phyloP scores from a whole-genome alignment of 2,113 vertebrate species.

The Glaucidium brasilianum region DNA sequence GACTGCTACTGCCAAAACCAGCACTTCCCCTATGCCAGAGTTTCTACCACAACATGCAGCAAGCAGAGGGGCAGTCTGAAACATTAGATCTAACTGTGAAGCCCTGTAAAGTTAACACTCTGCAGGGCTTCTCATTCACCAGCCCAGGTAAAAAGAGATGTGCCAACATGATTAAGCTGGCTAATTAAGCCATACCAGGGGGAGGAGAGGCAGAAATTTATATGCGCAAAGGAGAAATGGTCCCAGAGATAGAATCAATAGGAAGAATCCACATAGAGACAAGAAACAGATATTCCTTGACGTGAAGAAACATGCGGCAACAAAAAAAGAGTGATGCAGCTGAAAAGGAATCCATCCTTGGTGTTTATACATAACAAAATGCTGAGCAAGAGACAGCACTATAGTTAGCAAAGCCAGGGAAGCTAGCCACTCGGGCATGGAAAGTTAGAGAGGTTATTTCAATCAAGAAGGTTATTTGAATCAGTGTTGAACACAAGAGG shows the following conservation, averaged over 20 bases:
- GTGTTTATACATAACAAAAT: constrained; percentile 50
- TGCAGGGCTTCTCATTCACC: not conserved
- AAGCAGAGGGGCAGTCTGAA: not conserved
- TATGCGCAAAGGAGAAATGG: not conserved
- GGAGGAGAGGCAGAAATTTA: not conserved
- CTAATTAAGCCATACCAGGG: not conserved
- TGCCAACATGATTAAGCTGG: not conserved
- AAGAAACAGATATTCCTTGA: constrained; percentile 26
- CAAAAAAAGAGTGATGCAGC: constrained; percentile 28
- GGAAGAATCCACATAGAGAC: not conserved
- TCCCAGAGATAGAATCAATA: not conserved
- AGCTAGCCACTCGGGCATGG: not conserved
- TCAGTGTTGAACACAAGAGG: not conserved
- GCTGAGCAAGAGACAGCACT: constrained; percentile 38
- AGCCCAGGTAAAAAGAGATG: not conserved
- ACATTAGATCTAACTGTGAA: not conserved
- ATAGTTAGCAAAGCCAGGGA: constrained; percentile 24
- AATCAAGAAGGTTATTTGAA: constrained; percentile 2
- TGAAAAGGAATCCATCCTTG: constrained; percentile 37
- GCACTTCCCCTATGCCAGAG: not conserved
- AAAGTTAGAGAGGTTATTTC: constrained; percentile 24
- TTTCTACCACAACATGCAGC: rapidly evolving
- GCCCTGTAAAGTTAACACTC: not conserved
- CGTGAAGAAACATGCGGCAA: constrained; percentile 10
- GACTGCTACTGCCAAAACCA: not conserved